phyloP scores from a whole-genome alignment of 2,113 vertebrate genomes.

The Tichodroma muraria region DNA sequence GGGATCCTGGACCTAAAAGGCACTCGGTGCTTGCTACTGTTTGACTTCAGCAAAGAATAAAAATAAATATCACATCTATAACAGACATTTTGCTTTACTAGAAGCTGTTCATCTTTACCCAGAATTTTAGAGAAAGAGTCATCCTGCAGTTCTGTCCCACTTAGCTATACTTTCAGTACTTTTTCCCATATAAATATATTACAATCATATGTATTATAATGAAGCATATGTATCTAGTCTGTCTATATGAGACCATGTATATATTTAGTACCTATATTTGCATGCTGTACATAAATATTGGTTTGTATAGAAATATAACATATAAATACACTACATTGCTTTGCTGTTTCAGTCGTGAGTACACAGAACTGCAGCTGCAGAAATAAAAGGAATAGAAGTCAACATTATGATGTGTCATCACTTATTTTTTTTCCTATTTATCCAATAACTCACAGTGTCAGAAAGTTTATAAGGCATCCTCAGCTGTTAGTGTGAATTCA shows the following conservation, averaged over 20 bases:
- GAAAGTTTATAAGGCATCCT: not conserved
- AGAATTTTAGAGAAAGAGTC: not conserved
- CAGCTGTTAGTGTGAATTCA: not conserved
- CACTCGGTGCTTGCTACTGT: not conserved
- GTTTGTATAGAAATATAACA: not conserved
- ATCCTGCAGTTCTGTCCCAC: not conserved
- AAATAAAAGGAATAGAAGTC: constrained; percentile 12
- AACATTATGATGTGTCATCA: not conserved
- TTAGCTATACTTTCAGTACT: not conserved
- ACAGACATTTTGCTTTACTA: not conserved
- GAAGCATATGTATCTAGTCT: not conserved
- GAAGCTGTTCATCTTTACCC: not conserved
- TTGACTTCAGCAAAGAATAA: not conserved
- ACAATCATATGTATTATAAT: not conserved
- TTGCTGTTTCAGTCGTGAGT: not conserved
- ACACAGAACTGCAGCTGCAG: not conserved
- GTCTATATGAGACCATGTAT: not conserved
- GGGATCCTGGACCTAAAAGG: not conserved
- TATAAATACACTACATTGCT: not conserved
- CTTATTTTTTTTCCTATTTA: constrained; percentile 9
- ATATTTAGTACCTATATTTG: not conserved
- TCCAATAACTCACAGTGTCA: not conserved
- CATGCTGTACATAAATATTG: not conserved
- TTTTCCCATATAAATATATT: not conserved
- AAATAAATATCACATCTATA: not conserved